Evolutionary conservation across 92 coral and sea anemone species (phyloP), one percentile per base, ranked within the genome.

Genomic region (Palythoa grandiflora): DNA sequence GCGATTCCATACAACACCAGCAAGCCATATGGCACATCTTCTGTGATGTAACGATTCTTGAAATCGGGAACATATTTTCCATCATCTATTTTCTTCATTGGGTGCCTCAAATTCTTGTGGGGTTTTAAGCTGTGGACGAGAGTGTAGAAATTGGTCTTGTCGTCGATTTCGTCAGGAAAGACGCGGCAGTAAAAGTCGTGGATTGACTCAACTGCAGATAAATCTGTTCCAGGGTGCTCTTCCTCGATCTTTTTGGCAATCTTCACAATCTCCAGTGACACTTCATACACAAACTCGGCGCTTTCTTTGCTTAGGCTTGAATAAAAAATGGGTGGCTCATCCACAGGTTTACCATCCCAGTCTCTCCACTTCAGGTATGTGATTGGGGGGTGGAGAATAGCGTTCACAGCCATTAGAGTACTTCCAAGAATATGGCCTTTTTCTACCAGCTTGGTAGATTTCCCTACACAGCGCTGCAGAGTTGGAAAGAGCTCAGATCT

Each of bases 321-420:
- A 78, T 93, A 93, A 35, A 93, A 93, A 75, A 91, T 71, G 37
- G 96, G 96, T 11, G 78, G 70, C 60, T 89, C 88, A 3, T 89
- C 91, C 78, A 93, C 11, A 17, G 93, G 93, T n/a, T 57, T 47
- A 13, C 92, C 92, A 63, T 93, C 88, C 96, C 96, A 93, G 38
- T 72, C 89, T 47, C 38, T 77, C 96, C 96, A 93, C 16, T 90
- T 73, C 38, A 85, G 90, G 53, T 88, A 87, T 71, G 92, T 65
- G 53, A 93, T 85, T 39, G 90, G 9, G 7, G 92, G 84, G 44
- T 93, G 96, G 5, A 89, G 73, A 71, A 78, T 91, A 48, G 84
- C 90, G 51, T 88, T 87, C 10, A 84, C 60, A 37, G 92, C 88
- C 93, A 88, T 91, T 3, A 93, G 55, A 0, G 93, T 88, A 17